phyloP scores from a whole-genome alignment of 2,888 invertebrate genomes.

The Heteromurus nitidus region DNA sequence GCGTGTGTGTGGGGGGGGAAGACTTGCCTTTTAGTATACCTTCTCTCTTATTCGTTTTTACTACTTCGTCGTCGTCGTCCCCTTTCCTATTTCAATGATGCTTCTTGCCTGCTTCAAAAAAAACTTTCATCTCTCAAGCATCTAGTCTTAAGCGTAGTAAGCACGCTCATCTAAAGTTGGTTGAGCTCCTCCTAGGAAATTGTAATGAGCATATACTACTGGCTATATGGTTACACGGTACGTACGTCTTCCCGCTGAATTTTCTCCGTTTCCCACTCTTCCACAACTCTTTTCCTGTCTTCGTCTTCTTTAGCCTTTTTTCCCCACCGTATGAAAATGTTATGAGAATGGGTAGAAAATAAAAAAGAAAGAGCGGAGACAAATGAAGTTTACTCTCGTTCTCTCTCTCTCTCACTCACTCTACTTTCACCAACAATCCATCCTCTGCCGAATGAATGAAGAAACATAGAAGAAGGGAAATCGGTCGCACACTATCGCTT shows the following conservation, averaged over 20 bases:
- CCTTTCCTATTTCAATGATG: constrained; percentile 25
- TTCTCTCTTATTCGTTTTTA: constrained; percentile 14
- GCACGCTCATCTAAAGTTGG: constrained; percentile 46
- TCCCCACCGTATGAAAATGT: not conserved
- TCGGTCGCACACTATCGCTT: not conserved
- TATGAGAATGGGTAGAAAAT: constrained; percentile 34
- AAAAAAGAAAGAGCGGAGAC: constrained; percentile 35
- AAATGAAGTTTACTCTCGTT: constrained; percentile 51
- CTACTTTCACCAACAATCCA: not conserved
- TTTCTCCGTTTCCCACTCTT: constrained; percentile 20
- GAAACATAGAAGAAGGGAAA: not conserved
- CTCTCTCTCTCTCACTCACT: constrained; percentile 15
- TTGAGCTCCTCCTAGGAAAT: constrained; percentile 27
- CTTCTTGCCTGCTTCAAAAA: constrained; percentile 23
- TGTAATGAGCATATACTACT: constrained; percentile 48
- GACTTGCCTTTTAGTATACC: not conserved
- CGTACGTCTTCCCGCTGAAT: constrained; percentile 25
- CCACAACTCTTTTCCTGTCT: constrained; percentile 21
- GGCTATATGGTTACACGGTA: too few species aligned
- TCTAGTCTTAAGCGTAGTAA: constrained; percentile 26
- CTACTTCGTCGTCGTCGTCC: not conserved
- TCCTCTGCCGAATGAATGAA: not conserved
- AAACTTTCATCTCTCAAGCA: constrained; percentile 28
- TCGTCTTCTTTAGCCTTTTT: not conserved
- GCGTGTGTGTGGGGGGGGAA: not conserved